Evolutionary conservation across 2,888 invertebrate species (phyloP), one percentile per base, ranked within the genome.

Genomic region (Agriopis aurantiaria): DNA sequence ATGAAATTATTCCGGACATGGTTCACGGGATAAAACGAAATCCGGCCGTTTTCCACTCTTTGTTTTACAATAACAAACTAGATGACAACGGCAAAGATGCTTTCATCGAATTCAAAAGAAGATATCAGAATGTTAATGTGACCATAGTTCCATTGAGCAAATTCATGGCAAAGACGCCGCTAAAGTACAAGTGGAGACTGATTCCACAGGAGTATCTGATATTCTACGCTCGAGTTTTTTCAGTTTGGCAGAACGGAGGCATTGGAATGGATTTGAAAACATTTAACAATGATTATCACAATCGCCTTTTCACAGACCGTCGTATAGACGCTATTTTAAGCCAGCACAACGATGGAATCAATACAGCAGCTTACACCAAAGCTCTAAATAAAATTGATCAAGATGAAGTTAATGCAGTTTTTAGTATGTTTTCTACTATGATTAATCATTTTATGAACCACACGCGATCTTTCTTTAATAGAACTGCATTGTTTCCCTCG

Each of bases 221-320:
- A 23, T 95, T 96, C 79, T 95, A 95, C 53, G 87, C 93, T 0
- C 87, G 96, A 75, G 85, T 95, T 41, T 86, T 92, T 71, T 89
- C 95, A 55, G 87, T 95, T 41, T 96, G 95, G 95, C 91, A 95
- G 79, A 88, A 88, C 73, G 95, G 95, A 9, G 96, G 96, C 3
- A 86, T 95, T 8, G 89, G 88, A 0, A 84, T 94, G 68, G 92
- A 93, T 66, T 81, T 93, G 41, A 72, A 67, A 17, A 76, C 75
- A 0, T 88, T 84, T 49, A 89, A 88, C 73, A 82, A 86, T 49
- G 75, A 82, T 45, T 87, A 69, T 65, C 81, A 79, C 33, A 85
- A 74, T 66, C 80, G 73, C 65, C 79, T 79, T 61, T 63, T 71
- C 5, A 61, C 80, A 4, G 86, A 89, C 78, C 78, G 79, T 10